Evolutionary conservation across 2,797 vertebrate species (phyloP), one percentile per base, ranked within the genome.

Genomic region (Lerista edwardsae): DNA sequence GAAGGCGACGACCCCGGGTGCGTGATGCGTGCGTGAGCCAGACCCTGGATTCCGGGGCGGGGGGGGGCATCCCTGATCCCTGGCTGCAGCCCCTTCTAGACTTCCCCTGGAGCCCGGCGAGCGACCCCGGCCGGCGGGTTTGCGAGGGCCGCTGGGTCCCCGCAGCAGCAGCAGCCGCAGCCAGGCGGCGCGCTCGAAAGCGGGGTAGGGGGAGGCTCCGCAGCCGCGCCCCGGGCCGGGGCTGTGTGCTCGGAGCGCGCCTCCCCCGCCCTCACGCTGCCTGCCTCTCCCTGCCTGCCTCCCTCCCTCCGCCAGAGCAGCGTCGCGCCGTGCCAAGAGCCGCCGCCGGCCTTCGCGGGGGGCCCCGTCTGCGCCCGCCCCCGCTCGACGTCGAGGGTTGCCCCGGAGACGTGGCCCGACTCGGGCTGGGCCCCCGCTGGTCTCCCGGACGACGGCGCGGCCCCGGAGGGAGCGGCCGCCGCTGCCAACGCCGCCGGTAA

Each of bases 351-450:
- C 94, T 96, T 96, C 95, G 94, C 93, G 93, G 96, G 96, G 95
- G 94, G 90, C 83, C 95, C 94, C 92, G 93, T 86, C 92, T 96
- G 93, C 94, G 88, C 94, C 86, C 96, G 95, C 91, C 94, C 96
- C 89, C 95, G 94, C 94, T 27, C 94, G 94, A 92, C 95, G 96
- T 51, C 97, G 96, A 96, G 95, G 86, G 96, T 98, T 97, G 96
- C 97, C 97, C 97, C 95, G 97, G 97, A 97, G 92, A 98, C 97
- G 75, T 95, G 97, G 96, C 95, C 97, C 6, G 72, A 76, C 85
- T 96, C 97, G 79, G 90, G 95, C 89, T 97, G 97, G 97, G 82
- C 94, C 91, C 90, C 96, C 92, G 91, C 95, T 81, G 93, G 87
- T 96, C 96, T 96, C 94, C 96, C 93, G 95, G 95, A 96, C 95